Conservation (phyloP, 2,797 vertebrate genomes). For the Mallotus villosus region DNA sequence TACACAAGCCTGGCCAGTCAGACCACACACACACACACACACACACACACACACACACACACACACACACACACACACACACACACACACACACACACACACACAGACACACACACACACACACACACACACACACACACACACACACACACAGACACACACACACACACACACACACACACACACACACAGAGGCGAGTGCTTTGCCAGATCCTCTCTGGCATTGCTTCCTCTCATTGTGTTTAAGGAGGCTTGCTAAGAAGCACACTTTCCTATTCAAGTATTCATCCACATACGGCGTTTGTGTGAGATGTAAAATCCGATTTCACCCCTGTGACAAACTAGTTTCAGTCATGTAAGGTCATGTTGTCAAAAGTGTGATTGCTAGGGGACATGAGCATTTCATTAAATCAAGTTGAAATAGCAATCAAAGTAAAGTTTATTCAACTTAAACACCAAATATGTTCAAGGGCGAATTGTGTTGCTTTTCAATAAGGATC, state of each 20-base stretch:
- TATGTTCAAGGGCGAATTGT: neutral
- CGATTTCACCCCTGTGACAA: neutral
- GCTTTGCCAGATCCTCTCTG: neutral
- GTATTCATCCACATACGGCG: slow-evolving; percentile 2
- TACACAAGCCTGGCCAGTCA: neutral
- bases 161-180: neutral
- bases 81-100: neutral
- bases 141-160: neutral
- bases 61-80: neutral
- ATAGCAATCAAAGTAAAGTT: neutral
- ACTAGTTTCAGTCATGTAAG: slow-evolving; percentile 1
- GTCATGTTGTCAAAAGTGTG: neutral
- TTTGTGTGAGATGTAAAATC: neutral
- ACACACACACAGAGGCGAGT: slow-evolving; percentile 1
- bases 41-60: slow-evolving; percentile 2
- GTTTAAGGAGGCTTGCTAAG: slow-evolving; percentile 7
- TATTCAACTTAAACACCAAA: neutral
- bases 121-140: neutral
- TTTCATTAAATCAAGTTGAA: neutral
- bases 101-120: neutral
- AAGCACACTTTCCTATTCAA: slow-evolving; percentile 12
- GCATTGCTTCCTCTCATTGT: slow-evolving; percentile 19
- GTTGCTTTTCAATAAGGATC: neutral
- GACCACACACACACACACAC: neutral
- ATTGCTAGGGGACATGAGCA: neutral